phyloP scores from a whole-genome alignment of 2,888 invertebrate genomes.

The Nipponacmea schrenckii region DNA sequence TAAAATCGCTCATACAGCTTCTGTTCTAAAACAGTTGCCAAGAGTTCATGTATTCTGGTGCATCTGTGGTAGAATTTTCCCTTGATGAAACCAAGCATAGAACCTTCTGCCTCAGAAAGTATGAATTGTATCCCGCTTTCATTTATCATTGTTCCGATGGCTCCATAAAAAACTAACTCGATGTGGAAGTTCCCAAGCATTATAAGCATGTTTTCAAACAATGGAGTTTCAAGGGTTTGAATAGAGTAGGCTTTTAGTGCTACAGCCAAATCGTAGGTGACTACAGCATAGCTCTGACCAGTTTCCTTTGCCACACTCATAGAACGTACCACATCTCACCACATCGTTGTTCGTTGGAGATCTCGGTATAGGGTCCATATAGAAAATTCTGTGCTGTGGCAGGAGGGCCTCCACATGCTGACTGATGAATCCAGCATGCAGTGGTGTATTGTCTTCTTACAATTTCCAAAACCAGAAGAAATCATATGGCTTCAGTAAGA shows the following conservation, averaged over 20 bases:
- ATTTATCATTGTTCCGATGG: slow-evolving; percentile 22
- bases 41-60: slow-evolving; percentile 20
- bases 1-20: not conserved
- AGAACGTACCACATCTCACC: slow-evolving; percentile 19
- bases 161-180: slow-evolving; percentile 20
- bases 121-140: slow-evolving; percentile 22
- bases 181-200: no score
- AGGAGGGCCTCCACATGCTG: slow-evolving; percentile 16
- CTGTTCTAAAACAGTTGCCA: slow-evolving; percentile 17
- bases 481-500: not conserved
- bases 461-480: slow-evolving; percentile 15
- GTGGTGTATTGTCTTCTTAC: slow-evolving; percentile 18
- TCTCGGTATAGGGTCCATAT: slow-evolving; percentile 23
- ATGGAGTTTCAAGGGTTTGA: no score
- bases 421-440: slow-evolving; percentile 18
- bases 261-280: slow-evolving; percentile 28
- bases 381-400: slow-evolving; percentile 23
- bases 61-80: slow-evolving; percentile 29
- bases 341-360: slow-evolving; percentile 29
- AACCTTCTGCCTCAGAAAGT: slow-evolving; percentile 25
- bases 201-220: no score
- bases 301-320: slow-evolving; percentile 24
- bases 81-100: slow-evolving; percentile 22
- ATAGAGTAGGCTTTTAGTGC: slow-evolving; percentile 1
- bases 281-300: slow-evolving; percentile 25